These are phyloP conservation scores for Leucoraja ocellata DNA, from an alignment of 2,797 vertebrate species.

Conservation along the genomic window DNA sequence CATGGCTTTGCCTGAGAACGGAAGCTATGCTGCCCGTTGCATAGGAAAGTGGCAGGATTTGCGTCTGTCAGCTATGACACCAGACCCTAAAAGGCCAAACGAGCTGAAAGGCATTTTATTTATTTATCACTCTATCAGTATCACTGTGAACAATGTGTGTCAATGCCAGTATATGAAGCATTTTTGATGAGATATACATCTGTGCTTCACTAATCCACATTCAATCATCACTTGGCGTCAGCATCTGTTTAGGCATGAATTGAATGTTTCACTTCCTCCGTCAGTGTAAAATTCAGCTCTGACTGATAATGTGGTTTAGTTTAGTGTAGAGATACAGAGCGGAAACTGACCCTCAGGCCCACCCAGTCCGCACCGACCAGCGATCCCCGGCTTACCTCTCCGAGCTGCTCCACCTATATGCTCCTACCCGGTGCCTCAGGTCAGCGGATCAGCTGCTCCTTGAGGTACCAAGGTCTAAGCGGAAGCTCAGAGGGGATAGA, in stretches of 20 bases:
- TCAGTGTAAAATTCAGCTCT: neutral
- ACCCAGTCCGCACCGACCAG: too few species aligned
- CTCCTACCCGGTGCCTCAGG: too few species aligned
- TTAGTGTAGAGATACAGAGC: too few species aligned
- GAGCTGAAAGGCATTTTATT: neutral
- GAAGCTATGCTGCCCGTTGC: constrained; percentile 17
- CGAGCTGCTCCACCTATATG: too few species aligned
- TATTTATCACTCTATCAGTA: neutral
- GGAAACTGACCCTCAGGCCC: too few species aligned
- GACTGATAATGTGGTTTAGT: neutral
- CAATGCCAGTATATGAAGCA: neutral
- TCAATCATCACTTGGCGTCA: neutral
- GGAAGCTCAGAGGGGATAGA: too few species aligned
- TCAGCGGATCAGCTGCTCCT: too few species aligned
- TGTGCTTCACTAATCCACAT: neutral
- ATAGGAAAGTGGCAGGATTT: constrained; percentile 21
- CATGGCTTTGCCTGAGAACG: neutral
- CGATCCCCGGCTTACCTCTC: too few species aligned
- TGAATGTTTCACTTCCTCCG: neutral
- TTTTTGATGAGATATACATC: constrained; percentile 9
- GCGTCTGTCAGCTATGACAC: neutral
- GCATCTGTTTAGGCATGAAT: neutral
- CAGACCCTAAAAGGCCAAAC: neutral
- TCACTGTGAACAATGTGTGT: neutral
- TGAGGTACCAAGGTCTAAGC: too few species aligned